Evolutionary conservation across 2,113 vertebrate species (phyloP), one percentile per base, ranked within the genome.

Genomic region (Trichomycterus rosablanca): DNA sequence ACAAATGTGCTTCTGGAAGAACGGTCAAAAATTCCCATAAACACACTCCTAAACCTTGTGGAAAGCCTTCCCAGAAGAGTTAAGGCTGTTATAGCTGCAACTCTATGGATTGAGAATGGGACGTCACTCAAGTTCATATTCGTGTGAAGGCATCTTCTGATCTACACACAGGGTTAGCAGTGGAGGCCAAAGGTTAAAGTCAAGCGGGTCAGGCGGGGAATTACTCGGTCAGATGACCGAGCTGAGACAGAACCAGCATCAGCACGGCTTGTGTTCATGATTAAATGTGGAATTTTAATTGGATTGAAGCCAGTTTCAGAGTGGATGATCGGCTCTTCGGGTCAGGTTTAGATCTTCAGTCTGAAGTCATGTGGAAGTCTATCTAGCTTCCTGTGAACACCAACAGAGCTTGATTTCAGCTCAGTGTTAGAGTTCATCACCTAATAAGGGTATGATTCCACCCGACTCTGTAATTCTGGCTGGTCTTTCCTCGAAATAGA

Each of bases 231-330:
- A 75, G 53, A 71, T 68, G 67, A 71, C 73, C 56, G 42, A 44
- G 50, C 53, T 19, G 12, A 32, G 9, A 56, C 20, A 67, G 53
- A 54, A 40, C 22, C 12, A 55, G 30, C 67, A 37, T 40, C 39
- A 45, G 35, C 63, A 60, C 71, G 68, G 68, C 75, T 76, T 79
- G 77, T 73, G 32, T 79, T 79, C 67, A 62, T 76, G 81, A 81
- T 86, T 86, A 83, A 83, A 82, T 48, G 58, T 76, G 79, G 85
- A 87, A 86, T 88, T 84, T 86, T 86, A 87, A 88, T 85, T 82
- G 81, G 83, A 86, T 89, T 84, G 83, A 16, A 80, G 68, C 78
- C 74, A 76, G 78, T 76, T 80, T 75, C 84, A 81, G 30, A 20
- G 15, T 57, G 24, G 18, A 40, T 44, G 40, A 63, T 68, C 48